phyloP scores from a whole-genome alignment of 1,140 invertebrate genomes.

The Linepithema humile region DNA sequence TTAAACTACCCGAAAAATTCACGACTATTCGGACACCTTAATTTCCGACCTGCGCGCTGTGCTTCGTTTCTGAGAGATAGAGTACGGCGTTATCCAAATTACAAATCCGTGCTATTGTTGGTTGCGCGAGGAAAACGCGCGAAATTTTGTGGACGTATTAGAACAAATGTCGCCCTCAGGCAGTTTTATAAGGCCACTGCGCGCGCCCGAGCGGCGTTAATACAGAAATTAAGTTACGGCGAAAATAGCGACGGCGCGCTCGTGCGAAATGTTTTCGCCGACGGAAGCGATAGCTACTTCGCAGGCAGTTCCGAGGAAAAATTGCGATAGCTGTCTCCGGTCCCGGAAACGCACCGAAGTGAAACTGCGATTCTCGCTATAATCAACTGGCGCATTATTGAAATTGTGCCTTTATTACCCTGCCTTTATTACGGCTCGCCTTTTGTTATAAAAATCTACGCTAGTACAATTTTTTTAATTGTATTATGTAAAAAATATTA shows the following conservation, averaged over 20 bases:
- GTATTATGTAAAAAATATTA: background rate
- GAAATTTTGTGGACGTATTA: conserved; percentile 24
- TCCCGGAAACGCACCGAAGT: background rate
- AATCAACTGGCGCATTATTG: conserved; percentile 15
- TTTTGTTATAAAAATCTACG: background rate
- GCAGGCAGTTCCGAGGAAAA: conserved; percentile 17
- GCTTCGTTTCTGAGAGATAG: conserved; percentile 7
- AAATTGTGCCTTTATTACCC: background rate
- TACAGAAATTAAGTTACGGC: conserved; percentile 34
- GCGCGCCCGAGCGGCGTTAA: background rate
- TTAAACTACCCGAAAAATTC: conserved; percentile 41
- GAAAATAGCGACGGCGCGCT: background rate
- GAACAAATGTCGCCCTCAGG: conserved; percentile 11
- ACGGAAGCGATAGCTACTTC: conserved; percentile 24
- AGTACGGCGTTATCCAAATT: conserved; percentile 10
- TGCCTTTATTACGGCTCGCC: background rate
- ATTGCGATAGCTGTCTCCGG: conserved; percentile 9
- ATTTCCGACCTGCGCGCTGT: conserved; percentile 17
- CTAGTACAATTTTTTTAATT: background rate
- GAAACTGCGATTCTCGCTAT: conserved; percentile 6
- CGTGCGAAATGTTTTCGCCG: conserved; percentile 25
- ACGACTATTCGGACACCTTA: conserved; percentile 35
- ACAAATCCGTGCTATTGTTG: conserved; percentile 41
- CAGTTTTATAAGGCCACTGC: conserved; percentile 1
- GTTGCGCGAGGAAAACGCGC: background rate